phyloP scores from a whole-genome alignment of 2,888 invertebrate genomes.

The Dryococelus australis region DNA sequence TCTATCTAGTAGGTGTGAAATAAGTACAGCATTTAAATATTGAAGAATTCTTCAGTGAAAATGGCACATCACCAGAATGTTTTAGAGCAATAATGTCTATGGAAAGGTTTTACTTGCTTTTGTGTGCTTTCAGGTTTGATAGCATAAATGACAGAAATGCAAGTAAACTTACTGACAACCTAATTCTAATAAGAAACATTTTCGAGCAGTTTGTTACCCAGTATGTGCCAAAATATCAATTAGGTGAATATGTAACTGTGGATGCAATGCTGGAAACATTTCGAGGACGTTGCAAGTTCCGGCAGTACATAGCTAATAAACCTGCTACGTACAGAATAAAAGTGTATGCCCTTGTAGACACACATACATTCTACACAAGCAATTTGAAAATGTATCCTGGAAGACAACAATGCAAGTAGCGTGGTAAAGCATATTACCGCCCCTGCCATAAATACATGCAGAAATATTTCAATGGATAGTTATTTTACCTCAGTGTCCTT shows the following conservation, averaged over 20 bases:
- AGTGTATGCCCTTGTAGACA: not conserved
- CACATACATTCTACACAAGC: not conserved
- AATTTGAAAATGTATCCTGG: not conserved
- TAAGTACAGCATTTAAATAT: not conserved
- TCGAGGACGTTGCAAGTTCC: constrained; percentile 5
- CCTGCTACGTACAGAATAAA: not conserved
- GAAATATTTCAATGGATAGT: not conserved
- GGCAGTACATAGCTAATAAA: constrained; percentile 4
- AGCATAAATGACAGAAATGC: too few relatives aligned
- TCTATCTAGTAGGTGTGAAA: not conserved
- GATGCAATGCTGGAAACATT: not conserved
- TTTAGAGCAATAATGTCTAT: too few relatives aligned
- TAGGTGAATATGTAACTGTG: not conserved
- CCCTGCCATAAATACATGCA: not conserved
- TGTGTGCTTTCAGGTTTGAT: too few relatives aligned
- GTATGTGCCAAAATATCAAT: not conserved
- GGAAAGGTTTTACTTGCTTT: too few relatives aligned
- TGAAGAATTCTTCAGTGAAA: not conserved
- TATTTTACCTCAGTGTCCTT: not conserved
- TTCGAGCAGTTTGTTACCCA: not conserved
- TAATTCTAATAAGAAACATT: not conserved
- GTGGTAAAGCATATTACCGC: not conserved
- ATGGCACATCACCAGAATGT: too few relatives aligned
- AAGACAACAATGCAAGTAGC: not conserved
- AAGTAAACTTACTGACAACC: not conserved